Base-by-base conservation (phyloP, 2,888 invertebrate genomes). In the Petrolisthes cinctipes region DNA sequence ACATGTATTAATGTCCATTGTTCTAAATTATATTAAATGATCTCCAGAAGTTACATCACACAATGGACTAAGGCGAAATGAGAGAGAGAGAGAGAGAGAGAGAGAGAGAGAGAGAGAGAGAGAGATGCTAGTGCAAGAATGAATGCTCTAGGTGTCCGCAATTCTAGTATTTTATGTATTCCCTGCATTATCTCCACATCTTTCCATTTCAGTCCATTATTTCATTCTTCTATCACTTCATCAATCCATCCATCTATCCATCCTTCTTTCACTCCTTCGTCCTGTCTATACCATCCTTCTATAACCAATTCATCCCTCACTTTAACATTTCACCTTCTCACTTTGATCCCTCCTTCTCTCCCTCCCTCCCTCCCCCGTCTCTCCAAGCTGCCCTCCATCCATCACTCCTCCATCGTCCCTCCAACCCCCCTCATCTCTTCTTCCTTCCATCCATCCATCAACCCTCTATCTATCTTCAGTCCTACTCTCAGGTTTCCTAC, bases 21-120 rank as follows among this genome's bases (percentile, higher is more conserved):
- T 71, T 71, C 71, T n/a, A 20, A 11, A n/a, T 14, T n/a, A 71
- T 71, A 71, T 71, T 14, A 71, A 71, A 71, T 20, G 71, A 71
- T 6, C 71, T 2, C n/a, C 20, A 71, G 71, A n/a, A 71, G 20
- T 71, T 71, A 71, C 71, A 71, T 71, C 71, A 71, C 71, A 71
- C 71, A 71, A 71, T 61, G 61, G 61, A 11, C 17, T 17, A 71
- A n/a, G 71, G 20, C 20, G 20, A n/a, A 71, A 6, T n/a, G 71
- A 71, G 71, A 71, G 17, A 71, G 71, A 71, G 71, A 71, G 71
- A 71, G 17, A 71, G 71, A 71, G 17, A 17, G 71, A 71, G 71
- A 71, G 11, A 71, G 71, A 71, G 11, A 71, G 71, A 71, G 17
- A 71, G 71, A 71, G 11, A 71, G 71, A 71, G 17, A 71, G 11